Base-by-base conservation (phyloP, 2,888 invertebrate genomes). In the Atrina japonica region DNA sequence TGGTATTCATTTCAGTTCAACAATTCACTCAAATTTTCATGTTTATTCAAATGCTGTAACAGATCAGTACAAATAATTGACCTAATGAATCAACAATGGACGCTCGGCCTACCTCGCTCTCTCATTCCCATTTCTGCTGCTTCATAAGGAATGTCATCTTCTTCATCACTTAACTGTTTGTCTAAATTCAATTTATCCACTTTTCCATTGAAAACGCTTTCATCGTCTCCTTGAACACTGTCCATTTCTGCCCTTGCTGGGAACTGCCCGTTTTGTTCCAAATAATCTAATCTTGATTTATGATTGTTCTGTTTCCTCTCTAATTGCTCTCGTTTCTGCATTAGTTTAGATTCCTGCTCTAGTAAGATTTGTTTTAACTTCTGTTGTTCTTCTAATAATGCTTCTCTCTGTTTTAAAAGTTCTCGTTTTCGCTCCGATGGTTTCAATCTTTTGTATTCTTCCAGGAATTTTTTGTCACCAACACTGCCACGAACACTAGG, bases 341-440 rank as follows among this genome's bases (percentile, higher is more conserved):
- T 63, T 45, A 85, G 66, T 61, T 82, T 76, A 25, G 63, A 45
- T 58, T 87, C 85, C 56, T 87, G 85, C 35, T 85, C 78, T n/a
- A 71, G 66, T 29, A 87, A 71, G 9, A 86, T 72, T 29, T 70
- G 50, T 29, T 76, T 71, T 27, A 87, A 73, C 35, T 82, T 68
- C 11, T 80, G 75, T 45, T 87, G 87, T 53, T 87, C 87, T 30
- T 84, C 79, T 27, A 87, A 60, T 21, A 87, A 70, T 18, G 71
- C 65, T 14, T 83, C 76, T 41, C 84, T 49, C 69, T 87, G 87
- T 27, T 73, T 76, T 30, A 87, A 55, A 35, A 87, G 68, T 59
- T 85, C 83, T 14, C 75, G 67, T 58, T 82, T 85, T 25, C 85
- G 66, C 40, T 84, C 81, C 0, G 75, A 43, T 1, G 83, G 81